These are phyloP conservation scores for Grantiella picta DNA, from an alignment of 2,113 vertebrate species.

Conservation along the genomic window DNA sequence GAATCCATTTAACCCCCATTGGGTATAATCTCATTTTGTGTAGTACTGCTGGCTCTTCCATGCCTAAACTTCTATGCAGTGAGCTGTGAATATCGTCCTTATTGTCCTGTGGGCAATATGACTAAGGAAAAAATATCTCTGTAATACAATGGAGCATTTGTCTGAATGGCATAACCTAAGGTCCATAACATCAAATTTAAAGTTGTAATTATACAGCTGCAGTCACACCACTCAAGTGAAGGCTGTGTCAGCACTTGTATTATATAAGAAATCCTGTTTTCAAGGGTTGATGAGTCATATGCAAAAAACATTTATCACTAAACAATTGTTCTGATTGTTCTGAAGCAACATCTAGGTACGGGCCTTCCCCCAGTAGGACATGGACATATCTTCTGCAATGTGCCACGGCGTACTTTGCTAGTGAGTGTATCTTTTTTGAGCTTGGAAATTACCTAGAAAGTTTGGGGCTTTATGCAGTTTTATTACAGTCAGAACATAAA, in stretches of 20 bases:
- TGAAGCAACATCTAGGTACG: background rate
- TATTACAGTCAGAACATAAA: background rate
- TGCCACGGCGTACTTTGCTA: background rate
- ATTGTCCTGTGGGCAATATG: slow-evolving; percentile 13
- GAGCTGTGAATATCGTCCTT: slow-evolving; percentile 7
- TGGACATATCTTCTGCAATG: background rate
- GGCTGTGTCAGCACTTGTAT: slow-evolving; percentile 33
- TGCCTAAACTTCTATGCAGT: background rate
- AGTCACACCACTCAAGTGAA: slow-evolving; percentile 31
- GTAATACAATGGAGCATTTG: slow-evolving; percentile 11
- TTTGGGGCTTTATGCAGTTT: background rate
- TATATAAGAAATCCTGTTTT: slow-evolving; percentile 23
- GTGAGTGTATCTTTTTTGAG: background rate
- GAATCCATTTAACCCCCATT: slow-evolving; percentile 28
- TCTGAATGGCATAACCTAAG: background rate
- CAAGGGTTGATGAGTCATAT: slow-evolving; percentile 59
- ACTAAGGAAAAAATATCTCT: slow-evolving; percentile 19
- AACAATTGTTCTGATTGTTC: slow-evolving; percentile 50
- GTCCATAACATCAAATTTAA: slow-evolving; percentile 26
- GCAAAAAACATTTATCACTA: slow-evolving; percentile 16
- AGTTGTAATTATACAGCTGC: slow-evolving; percentile 60
- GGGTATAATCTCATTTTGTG: slow-evolving; percentile 21
- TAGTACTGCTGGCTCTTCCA: background rate
- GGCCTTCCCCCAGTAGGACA: background rate
- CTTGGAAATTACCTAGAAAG: background rate